A percentile compares a stretch with the other conserved stretches of the same genome.
Evolutionary conservation across 1,140 invertebrate species (phyloP).

Genomic region (Meloidogyne exigua): DNA sequence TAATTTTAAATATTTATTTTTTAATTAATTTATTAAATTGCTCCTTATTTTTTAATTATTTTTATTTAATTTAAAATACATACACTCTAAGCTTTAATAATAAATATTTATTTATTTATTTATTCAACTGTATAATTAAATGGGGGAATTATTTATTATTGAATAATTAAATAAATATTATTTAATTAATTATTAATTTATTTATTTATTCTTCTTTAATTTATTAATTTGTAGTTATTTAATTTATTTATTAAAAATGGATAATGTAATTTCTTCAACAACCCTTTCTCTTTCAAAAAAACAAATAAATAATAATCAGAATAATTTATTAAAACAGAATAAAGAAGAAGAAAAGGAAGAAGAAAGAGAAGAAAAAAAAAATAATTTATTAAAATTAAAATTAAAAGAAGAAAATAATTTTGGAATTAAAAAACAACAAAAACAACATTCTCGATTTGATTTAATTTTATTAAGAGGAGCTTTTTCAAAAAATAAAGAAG

Average conservation of each 20-base stretch:
- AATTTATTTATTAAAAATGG: not conserved
- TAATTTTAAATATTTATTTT: no score
- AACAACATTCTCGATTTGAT: conserved; percentile 25
- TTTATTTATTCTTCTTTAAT: not conserved
- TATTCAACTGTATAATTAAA: not conserved
- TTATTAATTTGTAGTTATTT: not conserved
- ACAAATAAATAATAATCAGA: not conserved
- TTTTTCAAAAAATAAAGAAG: no score
- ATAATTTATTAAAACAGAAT: not conserved
- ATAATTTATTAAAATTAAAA: not conserved
- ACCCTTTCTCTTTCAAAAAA: not conserved
- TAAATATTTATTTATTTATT: not conserved
- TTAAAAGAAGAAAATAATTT: not conserved
- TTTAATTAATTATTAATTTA: no score
- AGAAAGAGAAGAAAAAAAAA: no score
- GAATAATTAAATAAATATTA: no score
- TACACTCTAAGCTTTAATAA: no score
- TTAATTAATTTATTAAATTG: no score
- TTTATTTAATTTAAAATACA: no score
- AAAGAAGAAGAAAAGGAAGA: no score
- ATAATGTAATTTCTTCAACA: not conserved
- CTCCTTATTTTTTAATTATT: not conserved
- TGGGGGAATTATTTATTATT: not conserved
- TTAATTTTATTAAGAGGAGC: conserved; percentile 24
- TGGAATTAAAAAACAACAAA: not conserved